These are phyloP conservation scores for Morone chrysops DNA, from an alignment of 2,113 vertebrate species.

Conservation along the genomic window DNA sequence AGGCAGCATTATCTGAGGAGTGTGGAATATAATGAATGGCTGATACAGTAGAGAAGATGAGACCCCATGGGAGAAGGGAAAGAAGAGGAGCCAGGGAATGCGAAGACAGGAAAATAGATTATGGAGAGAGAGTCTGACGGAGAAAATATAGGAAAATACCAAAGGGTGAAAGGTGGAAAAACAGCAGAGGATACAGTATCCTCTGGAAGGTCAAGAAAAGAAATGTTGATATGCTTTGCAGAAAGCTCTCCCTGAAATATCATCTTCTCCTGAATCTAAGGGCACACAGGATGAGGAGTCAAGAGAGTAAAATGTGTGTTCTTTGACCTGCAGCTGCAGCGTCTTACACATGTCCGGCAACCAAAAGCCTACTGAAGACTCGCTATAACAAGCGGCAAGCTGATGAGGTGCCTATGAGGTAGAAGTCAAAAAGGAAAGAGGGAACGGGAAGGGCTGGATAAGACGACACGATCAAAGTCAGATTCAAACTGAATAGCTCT, in stretches of 20 bases:
- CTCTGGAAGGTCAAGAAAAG: constrained; percentile 51
- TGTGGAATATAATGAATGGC: constrained; percentile 48
- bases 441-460: constrained; percentile 53
- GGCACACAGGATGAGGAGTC: constrained; percentile 17
- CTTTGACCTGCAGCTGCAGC: constrained; percentile 47
- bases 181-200: constrained; percentile 54
- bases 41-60: constrained; percentile 67
- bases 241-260: constrained; percentile 62
- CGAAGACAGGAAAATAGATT: constrained; percentile 75
- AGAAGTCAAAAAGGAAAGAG: constrained; percentile 50
- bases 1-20: constrained; percentile 52
- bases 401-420: constrained; percentile 76
- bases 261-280: constrained; percentile 41
- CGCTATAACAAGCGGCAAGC: constrained; percentile 38
- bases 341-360: constrained; percentile 48
- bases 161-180: constrained; percentile 63
- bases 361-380: constrained; percentile 46
- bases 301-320: constrained; percentile 8
- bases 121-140: constrained; percentile 47
- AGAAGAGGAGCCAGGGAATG: constrained; percentile 39
- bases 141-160: constrained; percentile 65
- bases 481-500: constrained; percentile 58
- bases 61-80: constrained; percentile 58
- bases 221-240: constrained; percentile 70
- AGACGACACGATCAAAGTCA: constrained; percentile 58